Evolutionary conservation across 2,113 vertebrate genomes (phyloP).

Genomic region (Sapayoa aenigma): DNA sequence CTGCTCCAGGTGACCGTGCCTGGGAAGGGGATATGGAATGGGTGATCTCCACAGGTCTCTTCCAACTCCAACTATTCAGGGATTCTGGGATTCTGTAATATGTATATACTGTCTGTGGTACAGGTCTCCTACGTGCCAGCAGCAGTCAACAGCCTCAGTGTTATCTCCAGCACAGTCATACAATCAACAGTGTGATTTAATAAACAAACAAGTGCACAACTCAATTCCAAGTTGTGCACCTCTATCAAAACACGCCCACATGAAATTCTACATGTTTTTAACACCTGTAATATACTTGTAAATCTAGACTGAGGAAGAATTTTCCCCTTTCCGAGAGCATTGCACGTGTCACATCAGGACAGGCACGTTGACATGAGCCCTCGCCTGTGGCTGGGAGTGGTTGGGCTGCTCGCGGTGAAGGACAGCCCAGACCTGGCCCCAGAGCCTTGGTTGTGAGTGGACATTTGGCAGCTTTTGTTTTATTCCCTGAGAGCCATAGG

Average conservation of each 20-base stretch:
- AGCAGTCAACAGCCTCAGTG: accelerated
- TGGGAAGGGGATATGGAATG: neutral
- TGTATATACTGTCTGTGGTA: neutral
- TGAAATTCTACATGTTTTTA: neutral
- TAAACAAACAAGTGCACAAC: neutral
- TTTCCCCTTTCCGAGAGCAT: accelerated
- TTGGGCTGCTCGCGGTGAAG: neutral
- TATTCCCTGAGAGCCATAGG: constrained; percentile 16
- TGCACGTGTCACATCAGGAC: accelerated
- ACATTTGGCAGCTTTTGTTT: constrained; percentile 65
- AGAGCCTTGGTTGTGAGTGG: constrained; percentile 75
- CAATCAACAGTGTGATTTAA: neutral
- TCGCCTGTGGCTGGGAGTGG: accelerated
- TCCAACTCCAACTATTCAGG: neutral
- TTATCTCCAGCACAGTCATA: neutral
- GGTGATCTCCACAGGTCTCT: neutral
- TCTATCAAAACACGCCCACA: accelerated
- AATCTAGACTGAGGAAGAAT: neutral
- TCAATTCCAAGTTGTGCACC: neutral
- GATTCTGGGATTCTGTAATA: neutral
- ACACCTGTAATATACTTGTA: neutral
- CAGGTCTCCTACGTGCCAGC: accelerated
- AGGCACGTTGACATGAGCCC: accelerated
- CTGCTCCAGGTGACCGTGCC: neutral
- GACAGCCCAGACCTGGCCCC: neutral